Conservation (phyloP, 2,888 invertebrate genomes). For the Napeogenes inachia region DNA sequence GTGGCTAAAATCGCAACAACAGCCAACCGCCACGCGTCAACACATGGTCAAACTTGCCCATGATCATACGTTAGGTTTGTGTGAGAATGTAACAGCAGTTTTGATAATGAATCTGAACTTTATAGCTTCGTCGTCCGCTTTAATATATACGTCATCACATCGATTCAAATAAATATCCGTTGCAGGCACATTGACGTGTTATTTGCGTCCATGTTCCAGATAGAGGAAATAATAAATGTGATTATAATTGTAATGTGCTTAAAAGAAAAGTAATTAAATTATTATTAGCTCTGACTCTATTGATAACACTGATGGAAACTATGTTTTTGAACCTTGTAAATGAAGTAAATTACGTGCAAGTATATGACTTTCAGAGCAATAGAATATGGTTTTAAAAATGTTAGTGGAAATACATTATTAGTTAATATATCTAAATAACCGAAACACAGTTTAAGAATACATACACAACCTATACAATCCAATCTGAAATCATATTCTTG, state of each 20-base stretch:
- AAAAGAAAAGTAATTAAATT: constrained; percentile 8
- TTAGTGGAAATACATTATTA: too few species aligned
- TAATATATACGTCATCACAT: constrained; percentile 12
- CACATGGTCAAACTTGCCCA: constrained; percentile 36
- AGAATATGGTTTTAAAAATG: too few species aligned
- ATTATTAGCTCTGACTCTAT: constrained; percentile 16
- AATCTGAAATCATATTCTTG: too few species aligned
- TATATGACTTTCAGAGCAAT: too few species aligned
- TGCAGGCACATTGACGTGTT: constrained; percentile 1
- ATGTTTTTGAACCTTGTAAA: too few species aligned
- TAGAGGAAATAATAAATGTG: too few species aligned
- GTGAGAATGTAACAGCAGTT: constrained; percentile 21
- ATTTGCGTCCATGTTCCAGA: neutral
- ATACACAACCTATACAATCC: too few species aligned
- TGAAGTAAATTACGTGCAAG: too few species aligned
- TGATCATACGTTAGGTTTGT: constrained; percentile 16
- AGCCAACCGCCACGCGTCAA: constrained; percentile 33
- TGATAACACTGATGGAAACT: constrained; percentile 9
- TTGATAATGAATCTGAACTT: constrained; percentile 9
- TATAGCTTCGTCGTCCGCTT: constrained; percentile 12
- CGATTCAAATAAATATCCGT: constrained; percentile 16
- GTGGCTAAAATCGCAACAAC: constrained; percentile 56
- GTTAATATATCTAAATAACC: too few species aligned
- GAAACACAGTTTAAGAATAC: too few species aligned
- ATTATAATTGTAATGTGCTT: too few species aligned